phyloP scores from a whole-genome alignment of 2,888 invertebrate genomes.

The Uropetala carovei region DNA sequence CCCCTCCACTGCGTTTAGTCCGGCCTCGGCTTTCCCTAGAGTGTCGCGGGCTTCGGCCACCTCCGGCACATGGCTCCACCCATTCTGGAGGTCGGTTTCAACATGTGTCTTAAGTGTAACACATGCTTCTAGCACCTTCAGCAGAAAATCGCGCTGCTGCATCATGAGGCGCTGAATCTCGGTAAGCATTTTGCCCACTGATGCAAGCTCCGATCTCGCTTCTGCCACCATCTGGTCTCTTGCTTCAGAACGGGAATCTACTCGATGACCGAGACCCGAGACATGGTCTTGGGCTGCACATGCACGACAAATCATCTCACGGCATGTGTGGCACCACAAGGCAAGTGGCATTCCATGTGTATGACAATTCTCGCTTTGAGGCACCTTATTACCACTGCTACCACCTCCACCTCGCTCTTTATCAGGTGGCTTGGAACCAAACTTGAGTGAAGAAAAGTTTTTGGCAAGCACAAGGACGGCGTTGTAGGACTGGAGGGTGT shows the following conservation, averaged over 20 bases:
- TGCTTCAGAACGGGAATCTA: slow-evolving; percentile 82
- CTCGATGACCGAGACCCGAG: slow-evolving; percentile 77
- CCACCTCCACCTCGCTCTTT: slow-evolving; percentile 68
- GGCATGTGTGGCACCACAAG: slow-evolving; percentile 84
- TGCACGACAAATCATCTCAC: slow-evolving; percentile 81
- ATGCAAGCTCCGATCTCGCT: slow-evolving; percentile 79
- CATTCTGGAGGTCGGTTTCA: slow-evolving; percentile 84
- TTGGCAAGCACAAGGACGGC: slow-evolving; percentile 83
- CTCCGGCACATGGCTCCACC: slow-evolving; percentile 81
- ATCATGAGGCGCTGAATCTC: slow-evolving; percentile 84
- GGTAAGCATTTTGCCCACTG: slow-evolving; percentile 83
- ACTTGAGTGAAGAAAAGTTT: slow-evolving; percentile 80
- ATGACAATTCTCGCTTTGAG: slow-evolving; percentile 80
- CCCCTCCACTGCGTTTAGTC: slow-evolving; percentile 79
- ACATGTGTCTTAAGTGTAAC: slow-evolving; percentile 85
- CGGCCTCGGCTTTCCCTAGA: slow-evolving; percentile 80
- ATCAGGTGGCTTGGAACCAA: slow-evolving; percentile 75
- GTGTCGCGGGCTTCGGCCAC: slow-evolving; percentile 82
- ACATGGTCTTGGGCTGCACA: slow-evolving; percentile 83
- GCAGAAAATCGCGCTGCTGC: slow-evolving; percentile 84
- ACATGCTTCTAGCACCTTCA: slow-evolving; percentile 85
- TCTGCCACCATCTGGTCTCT: slow-evolving; percentile 82
- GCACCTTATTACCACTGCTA: slow-evolving; percentile 66
- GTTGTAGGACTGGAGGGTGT: slow-evolving; percentile 82
- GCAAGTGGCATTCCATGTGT: slow-evolving; percentile 85